Percentiles rank a stretch among this genome's conserved stretches.
Conservation (phyloP, 2,113 vertebrate species). For the Neoarius graeffei region DNA sequence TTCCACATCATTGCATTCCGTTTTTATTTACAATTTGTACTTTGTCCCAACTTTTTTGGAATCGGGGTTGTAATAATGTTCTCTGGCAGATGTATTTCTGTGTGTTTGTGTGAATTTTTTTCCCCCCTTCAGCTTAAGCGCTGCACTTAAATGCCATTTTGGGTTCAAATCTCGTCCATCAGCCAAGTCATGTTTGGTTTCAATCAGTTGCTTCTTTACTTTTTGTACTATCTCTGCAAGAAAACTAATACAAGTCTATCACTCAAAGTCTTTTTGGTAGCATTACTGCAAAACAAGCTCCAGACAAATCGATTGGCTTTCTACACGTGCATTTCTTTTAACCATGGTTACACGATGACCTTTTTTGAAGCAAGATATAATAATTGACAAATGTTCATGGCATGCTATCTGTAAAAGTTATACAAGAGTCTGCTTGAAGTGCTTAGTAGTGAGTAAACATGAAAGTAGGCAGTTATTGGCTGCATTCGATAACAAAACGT, state of each 20-base stretch:
- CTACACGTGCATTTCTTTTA: background rate
- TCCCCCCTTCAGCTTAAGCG: background rate
- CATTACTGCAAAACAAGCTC: background rate
- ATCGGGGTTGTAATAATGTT: too few relatives aligned
- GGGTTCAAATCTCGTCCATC: background rate
- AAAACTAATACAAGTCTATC: background rate
- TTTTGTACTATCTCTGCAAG: background rate
- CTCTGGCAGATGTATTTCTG: background rate
- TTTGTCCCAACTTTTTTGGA: too few relatives aligned
- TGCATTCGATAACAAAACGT: background rate
- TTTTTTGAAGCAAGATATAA: background rate
- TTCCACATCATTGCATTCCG: too few relatives aligned
- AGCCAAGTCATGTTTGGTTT: background rate
- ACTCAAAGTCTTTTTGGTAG: background rate
- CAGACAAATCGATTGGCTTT: background rate
- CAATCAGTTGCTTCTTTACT: background rate
- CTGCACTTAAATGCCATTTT: background rate
- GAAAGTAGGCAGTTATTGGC: background rate
- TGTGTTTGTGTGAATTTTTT: background rate
- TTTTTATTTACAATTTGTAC: too few relatives aligned
- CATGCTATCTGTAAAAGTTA: conserved; percentile 17
- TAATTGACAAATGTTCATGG: background rate
- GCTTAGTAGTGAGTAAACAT: conserved; percentile 2
- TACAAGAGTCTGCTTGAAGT: background rate
- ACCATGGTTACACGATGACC: background rate